Evolutionary conservation across 2,888 invertebrate species (phyloP).

Genomic region (Athripsodes cinereus): DNA sequence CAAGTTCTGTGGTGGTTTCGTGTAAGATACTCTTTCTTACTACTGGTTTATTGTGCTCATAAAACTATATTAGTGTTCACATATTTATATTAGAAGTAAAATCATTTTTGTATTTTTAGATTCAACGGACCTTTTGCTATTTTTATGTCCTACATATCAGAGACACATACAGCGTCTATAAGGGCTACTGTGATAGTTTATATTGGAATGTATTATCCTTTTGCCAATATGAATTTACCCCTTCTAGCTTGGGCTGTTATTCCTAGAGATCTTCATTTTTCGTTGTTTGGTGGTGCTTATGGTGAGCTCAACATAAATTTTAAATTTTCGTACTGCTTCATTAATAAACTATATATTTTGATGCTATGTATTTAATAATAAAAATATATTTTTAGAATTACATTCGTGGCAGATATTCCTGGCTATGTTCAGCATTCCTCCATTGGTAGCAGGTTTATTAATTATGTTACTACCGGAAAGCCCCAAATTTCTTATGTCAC

Average conservation of each 20-base stretch:
- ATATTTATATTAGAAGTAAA: too few species aligned
- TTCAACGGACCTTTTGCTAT: slow-evolving; percentile 68
- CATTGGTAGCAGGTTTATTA: slow-evolving; percentile 53
- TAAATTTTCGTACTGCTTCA: too few species aligned
- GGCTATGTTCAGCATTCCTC: slow-evolving; percentile 55
- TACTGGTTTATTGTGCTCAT: background rate
- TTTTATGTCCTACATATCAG: slow-evolving; percentile 64
- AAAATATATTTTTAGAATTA: slow-evolving; percentile 40
- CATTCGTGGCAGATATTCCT: slow-evolving; percentile 46
- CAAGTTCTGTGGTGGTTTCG: slow-evolving; percentile 67
- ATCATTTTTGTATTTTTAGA: slow-evolving; percentile 33
- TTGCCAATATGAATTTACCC: slow-evolving; percentile 59
- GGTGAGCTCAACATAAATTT: slow-evolving; percentile 32
- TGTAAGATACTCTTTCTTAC: slow-evolving; percentile 48
- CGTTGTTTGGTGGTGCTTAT: slow-evolving; percentile 37
- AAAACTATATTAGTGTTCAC: background rate
- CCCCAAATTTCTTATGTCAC: slow-evolving; percentile 67
- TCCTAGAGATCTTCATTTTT: slow-evolving; percentile 51
- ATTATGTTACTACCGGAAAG: slow-evolving; percentile 61
- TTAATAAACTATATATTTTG: too few species aligned
- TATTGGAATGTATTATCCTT: slow-evolving; percentile 60
- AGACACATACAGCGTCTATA: slow-evolving; percentile 62
- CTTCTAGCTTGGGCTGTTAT: slow-evolving; percentile 67
- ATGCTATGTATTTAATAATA: too few species aligned
- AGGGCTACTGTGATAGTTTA: slow-evolving; percentile 59